Evolutionary conservation across 2,797 vertebrate species (phyloP).

Genomic region (Merluccius polli): DNA sequence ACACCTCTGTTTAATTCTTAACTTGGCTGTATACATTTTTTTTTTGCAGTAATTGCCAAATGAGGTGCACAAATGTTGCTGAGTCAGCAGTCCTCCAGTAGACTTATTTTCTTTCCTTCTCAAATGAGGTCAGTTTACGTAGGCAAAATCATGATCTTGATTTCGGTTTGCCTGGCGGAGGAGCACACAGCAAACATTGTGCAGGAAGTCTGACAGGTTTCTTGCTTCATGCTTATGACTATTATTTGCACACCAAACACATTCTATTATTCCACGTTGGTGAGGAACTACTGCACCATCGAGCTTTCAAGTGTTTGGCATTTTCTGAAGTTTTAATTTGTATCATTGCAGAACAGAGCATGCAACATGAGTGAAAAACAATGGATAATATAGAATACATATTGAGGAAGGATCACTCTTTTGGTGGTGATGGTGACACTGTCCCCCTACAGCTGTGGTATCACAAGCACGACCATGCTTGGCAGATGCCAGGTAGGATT

Average conservation of each 20-base stretch:
- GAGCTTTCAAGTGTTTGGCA: not conserved
- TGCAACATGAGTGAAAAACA: too few species aligned
- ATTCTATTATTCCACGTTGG: not conserved
- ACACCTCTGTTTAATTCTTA: not conserved
- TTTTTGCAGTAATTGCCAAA: not conserved
- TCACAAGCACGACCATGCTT: too few species aligned
- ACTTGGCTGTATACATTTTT: not conserved
- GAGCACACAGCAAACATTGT: not conserved
- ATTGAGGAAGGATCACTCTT: too few species aligned
- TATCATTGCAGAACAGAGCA: too few species aligned
- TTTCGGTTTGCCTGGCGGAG: not conserved
- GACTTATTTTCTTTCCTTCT: not conserved
- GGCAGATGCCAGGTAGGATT: not conserved
- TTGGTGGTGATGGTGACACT: too few species aligned
- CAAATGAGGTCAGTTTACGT: not conserved
- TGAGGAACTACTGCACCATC: not conserved
- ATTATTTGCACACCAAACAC: not conserved
- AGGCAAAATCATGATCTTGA: not conserved
- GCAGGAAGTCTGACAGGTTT: not conserved
- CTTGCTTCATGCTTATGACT: not conserved
- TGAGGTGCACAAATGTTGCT: not conserved
- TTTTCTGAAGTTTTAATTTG: not conserved
- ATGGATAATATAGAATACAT: too few species aligned
- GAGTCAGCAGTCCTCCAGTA: not conserved
- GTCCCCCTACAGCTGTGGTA: too few species aligned